Base-by-base conservation (phyloP, 2,797 vertebrate genomes). In the Loriculus beryllinus region DNA sequence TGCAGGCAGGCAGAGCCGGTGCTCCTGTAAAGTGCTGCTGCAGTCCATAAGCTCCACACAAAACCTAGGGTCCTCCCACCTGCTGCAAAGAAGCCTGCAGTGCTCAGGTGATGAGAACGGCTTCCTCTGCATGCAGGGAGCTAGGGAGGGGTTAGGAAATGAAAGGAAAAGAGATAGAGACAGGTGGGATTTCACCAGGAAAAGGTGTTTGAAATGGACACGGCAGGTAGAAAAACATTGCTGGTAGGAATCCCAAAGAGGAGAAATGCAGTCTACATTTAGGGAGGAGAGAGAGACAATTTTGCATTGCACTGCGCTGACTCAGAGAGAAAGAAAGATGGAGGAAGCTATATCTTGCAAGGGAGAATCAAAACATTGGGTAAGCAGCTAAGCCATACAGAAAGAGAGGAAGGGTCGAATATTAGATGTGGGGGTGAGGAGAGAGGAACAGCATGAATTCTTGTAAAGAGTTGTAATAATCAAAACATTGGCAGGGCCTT, bases 371-470 rank as follows among this genome's bases (percentile, higher is more conserved):
- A 57, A 84, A 51, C 57, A 9, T 2, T 9, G 74, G 52, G 57
- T 67, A 86, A 81, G 76, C 79, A 54, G 63, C 14, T 3, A 67
- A 93, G 62, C 25, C 28, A 4, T n/a, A 43, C 3, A 19, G 59
- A 15, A 39, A 49, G 67, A 60, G 75, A 90, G 81, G 51, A 88
- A 91, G 95, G 91, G 93, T 94, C 93, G 69, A 65, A 13, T 63
- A 88, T 67, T 43, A 82, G 87, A 84, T 29, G 80, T 75, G 85
- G 72, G 59, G 45, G 35, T 72, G 80, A 91, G 79, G 47, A 49
- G 59, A 65, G 85, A 63, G 26, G 70, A 96, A 93, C 92, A 95
- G 95, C 92, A 15, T 91, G 95, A 90, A 67, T 92, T 42, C 95
- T 94, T 90, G 88, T 87, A 95, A 82, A 47, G 76, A 67, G 68